Evolutionary conservation across 2,113 vertebrate genomes (phyloP).

Genomic region (Smithornis capensis): DNA sequence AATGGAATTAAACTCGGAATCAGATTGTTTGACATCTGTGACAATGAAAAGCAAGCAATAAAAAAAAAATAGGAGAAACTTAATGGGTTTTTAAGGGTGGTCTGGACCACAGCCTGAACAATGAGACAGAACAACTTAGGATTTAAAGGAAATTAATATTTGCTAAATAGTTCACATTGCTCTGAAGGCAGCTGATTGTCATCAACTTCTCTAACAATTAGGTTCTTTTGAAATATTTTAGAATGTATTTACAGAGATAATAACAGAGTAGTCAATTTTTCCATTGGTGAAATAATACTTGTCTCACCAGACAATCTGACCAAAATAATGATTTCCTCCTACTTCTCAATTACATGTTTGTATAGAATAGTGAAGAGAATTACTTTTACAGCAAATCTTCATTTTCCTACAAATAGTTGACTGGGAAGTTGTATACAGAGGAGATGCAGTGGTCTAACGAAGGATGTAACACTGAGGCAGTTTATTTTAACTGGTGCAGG

Average conservation of each 20-base stretch:
- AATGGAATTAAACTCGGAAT: background rate
- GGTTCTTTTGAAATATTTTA: background rate
- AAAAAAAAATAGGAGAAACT: background rate
- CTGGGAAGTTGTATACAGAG: background rate
- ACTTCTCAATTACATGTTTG: background rate
- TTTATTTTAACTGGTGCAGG: constrained; percentile 39
- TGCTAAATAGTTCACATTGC: background rate
- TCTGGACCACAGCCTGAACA: background rate
- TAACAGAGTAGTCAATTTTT: background rate
- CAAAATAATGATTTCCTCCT: background rate
- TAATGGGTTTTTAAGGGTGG: background rate
- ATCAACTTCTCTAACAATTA: background rate
- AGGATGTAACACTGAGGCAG: background rate
- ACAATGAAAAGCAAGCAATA: background rate
- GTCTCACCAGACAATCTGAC: background rate
- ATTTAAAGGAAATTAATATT: background rate
- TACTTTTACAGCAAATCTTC: background rate
- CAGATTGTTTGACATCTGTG: background rate
- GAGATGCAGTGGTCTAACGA: background rate
- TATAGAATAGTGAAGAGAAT: background rate
- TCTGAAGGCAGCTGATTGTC: background rate
- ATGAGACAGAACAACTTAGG: background rate
- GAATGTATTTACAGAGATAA: background rate
- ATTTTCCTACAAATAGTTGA: background rate
- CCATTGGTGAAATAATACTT: background rate